Conservation (phyloP, 1,140 invertebrate genomes). For the Drosophila subpulchrella region DNA sequence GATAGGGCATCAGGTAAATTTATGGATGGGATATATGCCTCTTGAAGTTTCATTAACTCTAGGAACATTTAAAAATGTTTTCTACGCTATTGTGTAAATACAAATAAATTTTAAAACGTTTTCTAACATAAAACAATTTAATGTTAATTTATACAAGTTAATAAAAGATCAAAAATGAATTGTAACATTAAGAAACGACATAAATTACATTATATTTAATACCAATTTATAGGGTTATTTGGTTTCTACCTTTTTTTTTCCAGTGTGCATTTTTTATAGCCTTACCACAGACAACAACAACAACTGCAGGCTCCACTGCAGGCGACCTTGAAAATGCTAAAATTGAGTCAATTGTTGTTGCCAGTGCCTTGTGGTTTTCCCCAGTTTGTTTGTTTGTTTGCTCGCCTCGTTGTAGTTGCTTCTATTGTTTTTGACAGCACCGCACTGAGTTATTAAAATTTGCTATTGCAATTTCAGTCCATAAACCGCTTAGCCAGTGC, state of each 20-base stretch:
- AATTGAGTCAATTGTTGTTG: slow-evolving; percentile 69
- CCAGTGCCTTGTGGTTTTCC: slow-evolving; percentile 12
- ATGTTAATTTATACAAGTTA: no score
- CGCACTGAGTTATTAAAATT: slow-evolving; percentile 70
- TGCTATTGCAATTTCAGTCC: slow-evolving; percentile 59
- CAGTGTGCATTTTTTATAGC: slow-evolving; percentile 36
- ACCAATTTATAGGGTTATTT: not conserved
- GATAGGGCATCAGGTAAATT: no score
- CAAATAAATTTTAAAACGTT: no score
- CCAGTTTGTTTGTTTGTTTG: slow-evolving; percentile 36
- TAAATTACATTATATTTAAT: no score
- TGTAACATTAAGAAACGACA: no score
- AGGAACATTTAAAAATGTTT: no score
- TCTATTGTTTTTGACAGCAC: slow-evolving; percentile 58
- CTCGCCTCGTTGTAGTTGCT: slow-evolving; percentile 17
- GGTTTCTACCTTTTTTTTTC: not conserved
- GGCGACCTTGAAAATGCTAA: slow-evolving; percentile 66
- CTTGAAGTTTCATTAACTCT: no score
- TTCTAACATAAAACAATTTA: no score
- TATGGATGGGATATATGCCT: no score
- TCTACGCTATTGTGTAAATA: no score
- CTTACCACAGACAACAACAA: slow-evolving; percentile 38
- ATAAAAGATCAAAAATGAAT: no score
- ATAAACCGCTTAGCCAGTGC: slow-evolving; percentile 50
- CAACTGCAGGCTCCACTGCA: slow-evolving; percentile 23